Percentiles rank a stretch among this genome's conserved stretches.
phyloP scores from a whole-genome alignment of 2,797 vertebrate species.

The Acrossocheilus fasciatus region DNA sequence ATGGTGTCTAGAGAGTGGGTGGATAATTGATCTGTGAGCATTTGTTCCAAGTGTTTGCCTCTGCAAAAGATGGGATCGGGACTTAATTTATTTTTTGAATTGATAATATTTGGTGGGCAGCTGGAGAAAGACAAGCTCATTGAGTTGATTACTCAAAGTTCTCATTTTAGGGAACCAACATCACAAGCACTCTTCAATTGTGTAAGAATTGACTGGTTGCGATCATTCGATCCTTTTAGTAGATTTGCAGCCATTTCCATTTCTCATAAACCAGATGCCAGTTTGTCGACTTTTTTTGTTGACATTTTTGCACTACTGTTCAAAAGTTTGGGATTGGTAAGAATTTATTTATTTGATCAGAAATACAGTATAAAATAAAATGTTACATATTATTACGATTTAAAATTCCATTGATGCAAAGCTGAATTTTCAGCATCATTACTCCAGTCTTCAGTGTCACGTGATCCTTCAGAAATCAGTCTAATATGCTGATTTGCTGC shows the following conservation, averaged over 20 bases:
- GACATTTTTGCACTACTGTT: background rate
- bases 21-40: constrained; percentile 42
- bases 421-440: background rate
- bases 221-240: background rate
- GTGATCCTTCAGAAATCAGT: constrained; percentile 1
- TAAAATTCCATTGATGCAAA: background rate
- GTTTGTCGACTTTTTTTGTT: background rate
- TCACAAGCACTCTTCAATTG: background rate
- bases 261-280: background rate
- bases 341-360: background rate
- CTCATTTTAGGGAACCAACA: background rate
- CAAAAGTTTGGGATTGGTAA: background rate
- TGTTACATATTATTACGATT: background rate
- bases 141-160: constrained; percentile 16
- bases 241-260: background rate
- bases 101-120: constrained; percentile 21
- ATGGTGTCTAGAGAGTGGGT: constrained; percentile 45
- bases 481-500: background rate
- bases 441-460: background rate
- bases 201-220: background rate
- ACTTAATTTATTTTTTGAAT: constrained; percentile 48
- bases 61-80: constrained; percentile 37
- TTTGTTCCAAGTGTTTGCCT: constrained; percentile 48
- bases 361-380: background rate
- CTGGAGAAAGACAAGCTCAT: constrained; percentile 18